Base-by-base conservation (phyloP, 2,888 invertebrate genomes). In the Elmis aenea region DNA sequence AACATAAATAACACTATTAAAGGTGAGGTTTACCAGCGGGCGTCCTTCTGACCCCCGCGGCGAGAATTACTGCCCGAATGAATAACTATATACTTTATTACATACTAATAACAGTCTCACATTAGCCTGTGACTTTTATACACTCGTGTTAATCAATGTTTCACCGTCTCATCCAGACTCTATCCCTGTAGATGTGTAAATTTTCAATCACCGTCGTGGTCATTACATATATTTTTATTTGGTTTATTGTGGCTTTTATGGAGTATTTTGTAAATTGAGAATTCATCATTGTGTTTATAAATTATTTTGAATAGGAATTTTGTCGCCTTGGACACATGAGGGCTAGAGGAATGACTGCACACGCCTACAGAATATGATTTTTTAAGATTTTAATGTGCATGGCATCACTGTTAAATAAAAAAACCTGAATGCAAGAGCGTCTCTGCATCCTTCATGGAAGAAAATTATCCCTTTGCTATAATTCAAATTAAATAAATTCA, bases 1-100 rank as follows among this genome's bases (percentile, higher is more conserved):
- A 54, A 58, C 67, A 69, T 69, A 70, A 69, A 69, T 69, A 68
- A 68, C 63, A 59, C 67, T 65, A 68, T 68, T 69, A 69, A 68
- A 69, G 68, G 68, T 67, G 68, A 67, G 68, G 66, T 65, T 61
- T 59, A 63, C 56, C 68, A 65, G 68, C 66, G 54, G 66, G 68
- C 51, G 60, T 57, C 55, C 64, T 50, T 48, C 46, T 48, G 58
- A 55, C 57, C 57, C 68, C 67, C 55, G 58, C 61, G 30, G 68
- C 45, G 68, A 68, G 69, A 68, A 65, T 68, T 68, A 69, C 68
- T 67, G 66, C 66, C 63, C 58, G 58, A 66, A 66, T 66, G 67
- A 67, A 67, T 67, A 66, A 67, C 66, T 66, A 66, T 66, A 65
- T 68, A 66, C 66, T 67, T 68, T 68, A 68, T 68, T 67, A 66